Evolutionary conservation across 2,797 vertebrate genomes (phyloP).

Genomic region (Philypnodon macrostomus): DNA sequence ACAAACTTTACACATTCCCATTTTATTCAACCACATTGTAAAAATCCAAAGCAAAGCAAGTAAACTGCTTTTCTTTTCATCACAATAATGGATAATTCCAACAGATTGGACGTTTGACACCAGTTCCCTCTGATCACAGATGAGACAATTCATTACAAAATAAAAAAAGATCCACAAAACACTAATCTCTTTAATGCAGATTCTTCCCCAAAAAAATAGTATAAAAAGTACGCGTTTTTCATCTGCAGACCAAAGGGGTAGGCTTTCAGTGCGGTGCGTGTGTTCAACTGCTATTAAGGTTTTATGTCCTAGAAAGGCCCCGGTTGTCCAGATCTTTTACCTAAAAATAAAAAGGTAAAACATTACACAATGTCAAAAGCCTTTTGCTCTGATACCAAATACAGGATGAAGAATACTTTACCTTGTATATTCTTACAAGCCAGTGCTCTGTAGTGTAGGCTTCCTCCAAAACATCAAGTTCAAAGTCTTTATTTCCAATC

Average conservation of each 20-base stretch:
- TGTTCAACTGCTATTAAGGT: constrained; percentile 22
- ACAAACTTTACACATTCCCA: constrained; percentile 30
- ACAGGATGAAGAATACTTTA: constrained; percentile 38
- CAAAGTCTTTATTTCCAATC: constrained; percentile 99
- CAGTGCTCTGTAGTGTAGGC: constrained; percentile 98
- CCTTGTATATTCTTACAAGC: constrained; percentile 99
- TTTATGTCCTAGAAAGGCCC: constrained; percentile 93
- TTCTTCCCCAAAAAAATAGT: constrained; percentile 74
- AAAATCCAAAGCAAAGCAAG: constrained; percentile 72
- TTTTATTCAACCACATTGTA: constrained; percentile 80
- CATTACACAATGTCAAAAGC: neutral
- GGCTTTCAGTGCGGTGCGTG: constrained; percentile 83
- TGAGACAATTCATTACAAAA: constrained; percentile 64
- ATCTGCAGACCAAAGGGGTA: constrained; percentile 77
- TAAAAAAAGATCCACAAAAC: constrained; percentile 53
- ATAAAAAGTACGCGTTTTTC: constrained; percentile 74
- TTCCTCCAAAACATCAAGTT: constrained; percentile 96
- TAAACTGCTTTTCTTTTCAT: constrained; percentile 75
- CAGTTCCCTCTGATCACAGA: constrained; percentile 60
- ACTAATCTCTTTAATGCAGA: constrained; percentile 73
- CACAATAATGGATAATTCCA: constrained; percentile 72
- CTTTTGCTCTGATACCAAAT: neutral
- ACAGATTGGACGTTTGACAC: constrained; percentile 64
- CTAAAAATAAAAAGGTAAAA: constrained; percentile 58
- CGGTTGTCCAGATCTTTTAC: constrained; percentile 98